Percentiles rank a stretch among this genome's conserved stretches.
Conservation (phyloP, 2,797 vertebrate genomes). For the Pelochelys cantorii region DNA sequence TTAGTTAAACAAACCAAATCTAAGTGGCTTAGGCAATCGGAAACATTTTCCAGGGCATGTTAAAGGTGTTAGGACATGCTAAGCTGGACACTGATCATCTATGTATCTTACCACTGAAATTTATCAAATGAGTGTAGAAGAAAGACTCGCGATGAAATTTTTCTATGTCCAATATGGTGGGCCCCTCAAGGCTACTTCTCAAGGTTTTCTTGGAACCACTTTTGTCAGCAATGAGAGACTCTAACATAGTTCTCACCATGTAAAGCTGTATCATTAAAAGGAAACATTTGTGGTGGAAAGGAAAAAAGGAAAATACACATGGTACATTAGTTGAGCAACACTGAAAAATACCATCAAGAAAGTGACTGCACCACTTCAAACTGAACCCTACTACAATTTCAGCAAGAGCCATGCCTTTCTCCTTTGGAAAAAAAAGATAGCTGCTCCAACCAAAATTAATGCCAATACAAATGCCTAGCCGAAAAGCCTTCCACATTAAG, state of each 20-base stretch:
- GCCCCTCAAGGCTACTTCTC: slow-evolving; percentile 96
- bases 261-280: slow-evolving; percentile 90
- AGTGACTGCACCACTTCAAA: slow-evolving; percentile 70
- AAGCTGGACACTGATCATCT: slow-evolving; percentile 77
- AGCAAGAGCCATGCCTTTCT: slow-evolving; percentile 40
- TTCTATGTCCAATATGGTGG: slow-evolving; percentile 98
- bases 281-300: slow-evolving; percentile 74
- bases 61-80: slow-evolving; percentile 83
- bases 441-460: slow-evolving; percentile 35
- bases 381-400: slow-evolving; percentile 54
- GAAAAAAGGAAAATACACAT: slow-evolving; percentile 78
- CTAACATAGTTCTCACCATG: slow-evolving; percentile 99
- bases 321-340: slow-evolving; percentile 80
- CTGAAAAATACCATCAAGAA: slow-evolving; percentile 58
- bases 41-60: slow-evolving; percentile 77
- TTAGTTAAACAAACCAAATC: slow-evolving; percentile 43
- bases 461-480: slow-evolving; percentile 53
- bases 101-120: slow-evolving; percentile 94
- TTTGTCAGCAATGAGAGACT: slow-evolving; percentile 98
- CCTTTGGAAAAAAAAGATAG: slow-evolving; percentile 33
- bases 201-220: slow-evolving; percentile 98
- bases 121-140: slow-evolving; percentile 98
- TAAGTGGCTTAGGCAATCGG: slow-evolving; percentile 72
- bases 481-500: background rate
- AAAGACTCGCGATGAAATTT: slow-evolving; percentile 98